Evolutionary conservation across 64 coral and sea anemone species (phyloP), one percentile per base, ranked within the genome.

Genomic region (Hydrozoanthus tunicans): DNA sequence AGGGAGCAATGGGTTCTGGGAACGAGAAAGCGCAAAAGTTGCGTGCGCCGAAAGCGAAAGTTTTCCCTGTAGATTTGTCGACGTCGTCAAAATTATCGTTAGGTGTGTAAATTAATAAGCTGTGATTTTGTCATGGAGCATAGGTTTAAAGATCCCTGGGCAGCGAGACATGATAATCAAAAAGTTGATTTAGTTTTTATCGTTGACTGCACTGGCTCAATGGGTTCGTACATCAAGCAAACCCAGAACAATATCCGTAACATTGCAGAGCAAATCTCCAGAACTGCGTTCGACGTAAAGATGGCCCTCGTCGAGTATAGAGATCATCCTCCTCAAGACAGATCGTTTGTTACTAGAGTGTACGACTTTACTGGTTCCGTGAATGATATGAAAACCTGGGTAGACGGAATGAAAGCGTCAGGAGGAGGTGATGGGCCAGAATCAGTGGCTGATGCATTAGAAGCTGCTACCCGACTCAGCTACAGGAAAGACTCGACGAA

Each of bases 161-260:
- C 89, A 52, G 89, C 96, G 7, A 90, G 92, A 24, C 96, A 98
- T 53, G 96, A 98, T 79, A 51, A 54, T 25, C 86, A 98, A 43
- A 93, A 95, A 86, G 84, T 98, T 17, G 96, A 98, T 80, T 66
- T 98, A 12, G 96, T 72, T 7, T 98, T 98, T 70, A 79, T 98
- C 58, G 90, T 98, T 3, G 96, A 98, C 79, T 98, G 96, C 24
- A 98, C 96, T 51, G 96, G 89, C 23, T 98, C 96, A 4, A 98
- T 98, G 96, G 94, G 96, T 10, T 63, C 82, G 3, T 95, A 98
- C 73, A 98, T 98, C 79, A 84, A 71, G 23, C 94, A 95, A 90
- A 92, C 91, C 11, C 96, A 98, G 77, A 91, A 91, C 58, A 82
- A 95, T 17, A 92, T 98, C 56, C 88, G 69, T 12, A 88, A 63